phyloP scores from a whole-genome alignment of 1,140 invertebrate species.

The Drosophila subobscura region DNA sequence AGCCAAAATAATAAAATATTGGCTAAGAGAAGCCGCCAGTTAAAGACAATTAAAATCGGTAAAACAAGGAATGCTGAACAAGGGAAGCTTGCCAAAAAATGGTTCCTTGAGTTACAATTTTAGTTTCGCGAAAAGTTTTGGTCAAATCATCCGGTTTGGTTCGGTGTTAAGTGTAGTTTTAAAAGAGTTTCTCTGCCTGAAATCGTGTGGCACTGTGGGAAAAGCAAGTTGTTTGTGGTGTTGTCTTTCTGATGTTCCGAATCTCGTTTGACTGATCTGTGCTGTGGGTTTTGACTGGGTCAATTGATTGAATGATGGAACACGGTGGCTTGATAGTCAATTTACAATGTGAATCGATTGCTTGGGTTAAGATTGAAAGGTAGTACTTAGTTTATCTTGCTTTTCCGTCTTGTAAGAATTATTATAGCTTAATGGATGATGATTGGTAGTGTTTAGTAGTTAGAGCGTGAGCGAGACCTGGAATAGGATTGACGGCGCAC shows the following conservation, averaged over 20 bases:
- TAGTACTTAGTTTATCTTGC: constrained; percentile 57
- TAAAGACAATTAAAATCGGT: constrained; percentile 27
- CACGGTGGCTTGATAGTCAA: constrained; percentile 26
- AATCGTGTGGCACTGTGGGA: constrained; percentile 23
- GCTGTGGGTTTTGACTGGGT: constrained; percentile 11
- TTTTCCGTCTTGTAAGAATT: constrained; percentile 77
- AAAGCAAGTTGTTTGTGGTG: constrained; percentile 56
- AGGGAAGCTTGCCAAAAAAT: background rate
- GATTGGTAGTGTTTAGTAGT: constrained; percentile 84
- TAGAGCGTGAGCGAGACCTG: constrained; percentile 87
- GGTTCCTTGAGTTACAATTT: constrained; percentile 48
- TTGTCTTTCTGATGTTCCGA: constrained; percentile 15
- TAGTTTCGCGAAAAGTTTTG: constrained; percentile 33
- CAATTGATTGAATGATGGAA: constrained; percentile 13
- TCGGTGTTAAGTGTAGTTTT: constrained; percentile 23
- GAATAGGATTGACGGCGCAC: constrained; percentile 92
- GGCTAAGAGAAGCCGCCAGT: constrained; percentile 5
- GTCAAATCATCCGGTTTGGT: constrained; percentile 25
- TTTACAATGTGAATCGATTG: constrained; percentile 21
- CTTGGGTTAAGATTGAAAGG: constrained; percentile 41
- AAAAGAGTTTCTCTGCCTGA: constrained; percentile 30
- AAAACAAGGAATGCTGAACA: constrained; percentile 47
- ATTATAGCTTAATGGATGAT: constrained; percentile 73
- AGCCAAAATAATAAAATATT: constrained; percentile 35
- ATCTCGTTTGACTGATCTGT: constrained; percentile 25